These are phyloP conservation scores for Empidonax traillii DNA, from an alignment of 2,113 vertebrate genomes.

Conservation along the genomic window DNA sequence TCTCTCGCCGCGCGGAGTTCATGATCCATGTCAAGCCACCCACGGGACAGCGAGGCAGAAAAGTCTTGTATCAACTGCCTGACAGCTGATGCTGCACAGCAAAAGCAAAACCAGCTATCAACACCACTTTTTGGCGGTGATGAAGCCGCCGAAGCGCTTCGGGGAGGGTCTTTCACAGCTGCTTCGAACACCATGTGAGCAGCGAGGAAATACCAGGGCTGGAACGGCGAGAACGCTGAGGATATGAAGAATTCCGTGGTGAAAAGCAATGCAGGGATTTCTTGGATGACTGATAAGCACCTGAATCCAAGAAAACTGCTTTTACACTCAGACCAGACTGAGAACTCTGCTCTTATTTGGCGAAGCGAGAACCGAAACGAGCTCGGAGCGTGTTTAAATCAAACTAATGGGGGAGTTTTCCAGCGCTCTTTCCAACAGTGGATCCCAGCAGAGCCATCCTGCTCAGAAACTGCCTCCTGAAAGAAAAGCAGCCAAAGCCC, in stretches of 20 bases:
- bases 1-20: neutral
- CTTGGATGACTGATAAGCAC: neutral
- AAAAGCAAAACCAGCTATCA: accelerated
- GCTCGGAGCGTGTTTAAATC: neutral
- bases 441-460: neutral
- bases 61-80: neutral
- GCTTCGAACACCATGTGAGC: neutral
- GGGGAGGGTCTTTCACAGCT: neutral
- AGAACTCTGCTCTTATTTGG: neutral
- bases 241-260: accelerated
- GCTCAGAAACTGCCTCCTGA: neutral
- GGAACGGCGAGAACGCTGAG: neutral
- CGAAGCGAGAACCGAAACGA: neutral
- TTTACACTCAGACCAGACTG: neutral
- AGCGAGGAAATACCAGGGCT: neutral
- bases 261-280: neutral
- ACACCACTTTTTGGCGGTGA: neutral
- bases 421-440: neutral
- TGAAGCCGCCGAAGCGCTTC: neutral
- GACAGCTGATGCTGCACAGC: neutral
- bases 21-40: neutral
- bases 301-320: neutral
- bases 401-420: neutral
- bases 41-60: neutral
- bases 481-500: neutral